These are phyloP conservation scores for Haemorhous mexicanus DNA, from an alignment of 2,113 vertebrate species.

Conservation along the genomic window DNA sequence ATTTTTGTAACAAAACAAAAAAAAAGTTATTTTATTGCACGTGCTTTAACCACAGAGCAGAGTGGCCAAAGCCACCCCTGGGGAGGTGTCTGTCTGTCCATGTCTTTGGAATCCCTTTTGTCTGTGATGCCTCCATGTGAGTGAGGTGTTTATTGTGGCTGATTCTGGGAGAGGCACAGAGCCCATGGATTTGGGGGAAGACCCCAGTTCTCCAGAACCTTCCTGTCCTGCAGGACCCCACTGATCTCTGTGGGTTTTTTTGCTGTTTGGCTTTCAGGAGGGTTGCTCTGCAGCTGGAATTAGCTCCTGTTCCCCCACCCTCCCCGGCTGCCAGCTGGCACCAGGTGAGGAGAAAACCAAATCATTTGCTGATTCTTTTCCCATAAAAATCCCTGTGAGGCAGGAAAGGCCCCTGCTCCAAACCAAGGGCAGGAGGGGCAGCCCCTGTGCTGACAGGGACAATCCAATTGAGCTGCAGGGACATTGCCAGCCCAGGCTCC, in stretches of 20 bases:
- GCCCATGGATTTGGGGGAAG: rapidly evolving
- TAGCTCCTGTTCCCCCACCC: not conserved
- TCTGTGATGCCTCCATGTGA: not conserved
- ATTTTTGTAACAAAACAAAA: not conserved
- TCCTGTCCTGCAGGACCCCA: not conserved
- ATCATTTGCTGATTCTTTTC: not conserved
- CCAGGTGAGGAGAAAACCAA: not conserved
- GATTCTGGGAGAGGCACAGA: not conserved
- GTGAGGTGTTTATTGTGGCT: not conserved
- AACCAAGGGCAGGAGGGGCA: not conserved
- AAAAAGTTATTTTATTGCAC: rapidly evolving
- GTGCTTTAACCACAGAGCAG: rapidly evolving
- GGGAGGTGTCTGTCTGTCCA: not conserved
- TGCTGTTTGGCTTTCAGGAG: not conserved
- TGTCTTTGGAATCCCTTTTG: not conserved
- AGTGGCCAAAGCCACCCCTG: not conserved
- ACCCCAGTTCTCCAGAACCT: not conserved
- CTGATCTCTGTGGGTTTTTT: rapidly evolving
- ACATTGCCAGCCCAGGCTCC: not conserved
- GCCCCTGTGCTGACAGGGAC: not conserved
- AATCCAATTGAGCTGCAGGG: not conserved
- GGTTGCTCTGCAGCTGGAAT: not conserved
- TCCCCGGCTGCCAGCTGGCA: not conserved
- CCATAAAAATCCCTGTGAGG: not conserved
- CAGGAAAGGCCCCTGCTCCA: not conserved